These are phyloP conservation scores for Acronicta alni DNA, from an alignment of 2,888 invertebrate genomes.

Conservation along the genomic window DNA sequence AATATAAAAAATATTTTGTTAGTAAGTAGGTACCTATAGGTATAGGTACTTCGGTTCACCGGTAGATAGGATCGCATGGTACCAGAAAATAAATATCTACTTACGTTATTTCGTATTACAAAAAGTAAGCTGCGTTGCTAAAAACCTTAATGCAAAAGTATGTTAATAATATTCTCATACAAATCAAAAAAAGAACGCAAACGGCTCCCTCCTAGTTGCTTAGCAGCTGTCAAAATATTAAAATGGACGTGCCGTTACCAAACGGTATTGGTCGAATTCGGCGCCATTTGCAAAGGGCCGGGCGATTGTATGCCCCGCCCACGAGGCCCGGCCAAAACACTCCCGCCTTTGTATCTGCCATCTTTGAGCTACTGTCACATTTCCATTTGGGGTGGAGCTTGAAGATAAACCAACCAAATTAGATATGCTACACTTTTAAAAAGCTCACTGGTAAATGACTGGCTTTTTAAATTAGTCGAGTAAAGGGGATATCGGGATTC, in stretches of 20 bases:
- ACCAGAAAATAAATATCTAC: too few relatives aligned
- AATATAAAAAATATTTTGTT: too few relatives aligned
- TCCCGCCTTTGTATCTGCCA: slow-evolving; percentile 76
- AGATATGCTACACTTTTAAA: slow-evolving; percentile 26
- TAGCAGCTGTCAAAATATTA: slow-evolving; percentile 60
- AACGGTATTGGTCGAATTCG: slow-evolving; percentile 81
- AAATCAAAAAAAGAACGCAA: slow-evolving; percentile 5
- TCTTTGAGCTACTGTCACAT: slow-evolving; percentile 73
- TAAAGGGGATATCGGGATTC: slow-evolving; percentile 24
- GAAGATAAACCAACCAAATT: slow-evolving; percentile 64
- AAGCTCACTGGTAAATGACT: slow-evolving; percentile 1
- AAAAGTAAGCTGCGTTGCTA: too few relatives aligned
- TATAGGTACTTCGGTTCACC: too few relatives aligned
- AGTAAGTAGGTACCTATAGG: too few relatives aligned
- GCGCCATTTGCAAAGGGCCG: slow-evolving; percentile 88
- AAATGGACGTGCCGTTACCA: slow-evolving; percentile 67
- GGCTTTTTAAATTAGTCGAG: slow-evolving; percentile 38
- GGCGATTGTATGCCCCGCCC: slow-evolving; percentile 75
- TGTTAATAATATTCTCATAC: background rate
- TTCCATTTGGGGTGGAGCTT: slow-evolving; percentile 70
- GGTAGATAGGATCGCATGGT: too few relatives aligned
- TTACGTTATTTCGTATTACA: too few relatives aligned
- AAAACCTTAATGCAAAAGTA: too few relatives aligned
- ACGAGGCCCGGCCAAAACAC: slow-evolving; percentile 67
- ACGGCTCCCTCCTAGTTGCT: slow-evolving; percentile 49